Evolutionary conservation across 2,113 vertebrate species (phyloP), one percentile per base, ranked within the genome.

Genomic region (Brachyhypopomus occidentalis): DNA sequence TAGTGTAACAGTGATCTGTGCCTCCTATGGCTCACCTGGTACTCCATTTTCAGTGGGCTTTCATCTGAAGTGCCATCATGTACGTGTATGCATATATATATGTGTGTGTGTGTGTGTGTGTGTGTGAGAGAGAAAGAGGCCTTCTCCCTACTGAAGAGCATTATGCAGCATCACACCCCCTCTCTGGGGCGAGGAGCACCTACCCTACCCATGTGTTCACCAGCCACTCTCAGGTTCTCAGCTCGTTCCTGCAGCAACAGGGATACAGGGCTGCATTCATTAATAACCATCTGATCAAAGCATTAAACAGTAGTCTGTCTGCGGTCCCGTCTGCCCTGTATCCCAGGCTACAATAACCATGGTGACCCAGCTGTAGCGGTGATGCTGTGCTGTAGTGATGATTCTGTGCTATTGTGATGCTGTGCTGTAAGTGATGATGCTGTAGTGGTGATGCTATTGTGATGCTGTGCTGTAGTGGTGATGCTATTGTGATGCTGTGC

Each of bases 11-110:
- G 66, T 59, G 48, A 30, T 30, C 48, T 36, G 22, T 34, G 59
- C 52, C 66, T 66, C 73, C 67, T 23, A 60, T 72, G 56, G 30
- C 60, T 71, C 75, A 83, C 75, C 78, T 72, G 81, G n/a, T 56
- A 52, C 67, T 77, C 76, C 75, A 77, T 20, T 58, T 71, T 38
- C 67, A 83, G 67, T 60, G 25, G 66, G 25, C 66, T 77, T 75
- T 77, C 67, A 77, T 63, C 45, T 83, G 75, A 77, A 78, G 81
- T 77, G 67, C 69, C 75, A 56, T 76, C 63, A 27, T 72, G 23
- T 34, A 30, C 30, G 2, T 17, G 63, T 58, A 8, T 71, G 60
- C 27, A 7, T 78, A 25, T 20, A 30, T 30, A 30, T 30, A 30
- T 30, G 0, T 52, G 38, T 73, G 5, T 73, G n/a, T 59, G 25